Evolutionary conservation across 2,113 vertebrate species (phyloP).

Genomic region (Nanorana parkeri): DNA sequence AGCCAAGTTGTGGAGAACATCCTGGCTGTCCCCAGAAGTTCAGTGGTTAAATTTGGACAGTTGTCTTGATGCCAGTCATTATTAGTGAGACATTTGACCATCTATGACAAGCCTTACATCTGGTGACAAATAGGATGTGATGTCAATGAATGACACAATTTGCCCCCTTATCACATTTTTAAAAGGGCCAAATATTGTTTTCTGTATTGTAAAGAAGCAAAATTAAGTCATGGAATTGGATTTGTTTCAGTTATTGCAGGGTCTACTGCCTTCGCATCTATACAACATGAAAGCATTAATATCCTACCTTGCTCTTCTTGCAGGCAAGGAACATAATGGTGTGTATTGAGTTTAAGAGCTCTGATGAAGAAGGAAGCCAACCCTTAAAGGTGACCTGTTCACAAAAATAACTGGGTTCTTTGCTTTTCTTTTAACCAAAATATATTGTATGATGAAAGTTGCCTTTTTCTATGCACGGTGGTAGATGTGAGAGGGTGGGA

Average conservation of each 20-base stretch:
- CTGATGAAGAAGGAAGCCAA: slow-evolving; percentile 89
- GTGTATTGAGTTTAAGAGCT: slow-evolving; percentile 91
- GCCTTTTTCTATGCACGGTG: too few relatives aligned
- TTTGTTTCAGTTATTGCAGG: neutral
- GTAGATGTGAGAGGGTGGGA: too few relatives aligned
- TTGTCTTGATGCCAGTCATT: too few relatives aligned
- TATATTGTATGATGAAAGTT: neutral
- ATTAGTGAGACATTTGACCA: too few relatives aligned
- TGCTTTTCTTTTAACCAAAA: neutral
- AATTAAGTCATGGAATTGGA: neutral
- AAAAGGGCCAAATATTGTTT: neutral
- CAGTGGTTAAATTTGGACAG: too few relatives aligned
- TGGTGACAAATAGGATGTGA: too few relatives aligned
- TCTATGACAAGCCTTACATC: too few relatives aligned
- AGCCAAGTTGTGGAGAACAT: too few relatives aligned
- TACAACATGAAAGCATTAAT: slow-evolving; percentile 3
- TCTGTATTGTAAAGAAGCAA: neutral
- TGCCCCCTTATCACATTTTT: too few relatives aligned
- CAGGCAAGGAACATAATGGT: slow-evolving; percentile 96
- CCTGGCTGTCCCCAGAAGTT: too few relatives aligned
- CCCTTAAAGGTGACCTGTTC: slow-evolving; percentile 83
- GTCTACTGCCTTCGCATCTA: slow-evolving; percentile 11
- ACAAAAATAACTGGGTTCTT: neutral
- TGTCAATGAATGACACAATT: too few relatives aligned
- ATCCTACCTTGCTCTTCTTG: slow-evolving; percentile 56